Base-by-base conservation (phyloP, 2,113 vertebrate species). In the Lepus europaeus region DNA sequence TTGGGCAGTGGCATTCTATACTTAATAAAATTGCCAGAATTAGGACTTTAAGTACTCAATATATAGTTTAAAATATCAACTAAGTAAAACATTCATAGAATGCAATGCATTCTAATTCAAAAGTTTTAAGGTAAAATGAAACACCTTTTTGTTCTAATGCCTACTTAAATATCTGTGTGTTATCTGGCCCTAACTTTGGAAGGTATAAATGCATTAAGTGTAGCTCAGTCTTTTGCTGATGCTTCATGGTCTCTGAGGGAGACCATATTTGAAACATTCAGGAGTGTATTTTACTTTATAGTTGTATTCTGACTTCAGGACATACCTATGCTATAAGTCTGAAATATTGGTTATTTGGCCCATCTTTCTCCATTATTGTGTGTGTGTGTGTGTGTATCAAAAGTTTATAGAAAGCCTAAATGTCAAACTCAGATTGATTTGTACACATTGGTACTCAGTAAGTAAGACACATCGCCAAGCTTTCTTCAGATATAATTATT, bases 11-110 rank as follows among this genome's bases (percentile, higher is more conserved):
- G 3, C n/a, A 27, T 3, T 79, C 81, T 96, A 51, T 93, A 20
- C 36, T 63, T 87, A n/a, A 93, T 74, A 89, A 96, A 97, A 89
- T 36, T 23, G 33, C 31, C 33, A 49, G 56, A 87, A 73, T 81
- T 82, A 17, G 3, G 74, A n/a, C 27, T 87, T 90, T 88, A 76
- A n/a, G 79, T 91, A 83, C 5, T 63, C 27, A 45, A 5, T 89
- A 25, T 76, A 72, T 61, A 68, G 22, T 73, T 91, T 83, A 70
- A 72, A 94, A 31, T 94, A 70, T 61, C 69, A 90, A 69, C 53
- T 73, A 39, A 91, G 33, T 79, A 68, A 51, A 66, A 61, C 93
- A 14, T 66, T 85, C 45, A 84, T 39, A 89, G 56, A 78, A 31
- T 72, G 27, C 11, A 9, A 77, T 39, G 56, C 69, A 25, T n/a